Evolutionary conservation across 1,140 invertebrate genomes (phyloP).

Genomic region (Sminthurides bifidus): DNA sequence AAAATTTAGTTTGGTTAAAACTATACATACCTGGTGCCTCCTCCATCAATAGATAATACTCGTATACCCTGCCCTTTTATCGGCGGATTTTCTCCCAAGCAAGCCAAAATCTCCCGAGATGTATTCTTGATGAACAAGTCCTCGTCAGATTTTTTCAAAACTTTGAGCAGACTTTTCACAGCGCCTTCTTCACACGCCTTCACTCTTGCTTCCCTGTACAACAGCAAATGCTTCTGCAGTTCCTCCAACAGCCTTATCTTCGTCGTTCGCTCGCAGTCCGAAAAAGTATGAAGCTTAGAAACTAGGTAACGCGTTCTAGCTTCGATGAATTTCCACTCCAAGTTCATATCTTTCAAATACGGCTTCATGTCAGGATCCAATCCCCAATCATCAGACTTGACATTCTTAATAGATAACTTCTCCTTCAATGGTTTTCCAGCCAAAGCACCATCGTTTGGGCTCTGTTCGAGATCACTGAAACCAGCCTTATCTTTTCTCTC

Average conservation of each 20-base stretch:
- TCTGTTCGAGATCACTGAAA: too few species aligned
- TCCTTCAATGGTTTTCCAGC: too few species aligned
- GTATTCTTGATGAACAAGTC: constrained; percentile 31
- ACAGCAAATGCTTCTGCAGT: constrained; percentile 19
- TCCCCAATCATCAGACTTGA: neutral
- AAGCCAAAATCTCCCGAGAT: constrained; percentile 50
- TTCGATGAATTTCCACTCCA: constrained; percentile 22
- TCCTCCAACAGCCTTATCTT: constrained; percentile 23
- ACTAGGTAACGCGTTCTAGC: constrained; percentile 23
- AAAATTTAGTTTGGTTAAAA: neutral
- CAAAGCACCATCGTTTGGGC: too few species aligned
- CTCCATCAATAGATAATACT: constrained; percentile 79
- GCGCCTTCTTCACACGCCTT: constrained; percentile 19
- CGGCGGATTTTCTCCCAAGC: constrained; percentile 61
- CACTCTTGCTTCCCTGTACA: constrained; percentile 8
- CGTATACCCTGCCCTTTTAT: constrained; percentile 59
- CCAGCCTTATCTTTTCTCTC: too few species aligned
- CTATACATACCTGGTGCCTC: constrained; percentile 53
- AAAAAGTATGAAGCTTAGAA: neutral
- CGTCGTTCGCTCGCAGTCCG: neutral
- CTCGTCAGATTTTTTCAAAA: constrained; percentile 13
- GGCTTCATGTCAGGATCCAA: neutral
- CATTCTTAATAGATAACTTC: neutral
- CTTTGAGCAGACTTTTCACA: constrained; percentile 12
- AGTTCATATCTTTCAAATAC: constrained; percentile 4